phyloP scores from a whole-genome alignment of 1,140 invertebrate species.

The Papilio glaucus region DNA sequence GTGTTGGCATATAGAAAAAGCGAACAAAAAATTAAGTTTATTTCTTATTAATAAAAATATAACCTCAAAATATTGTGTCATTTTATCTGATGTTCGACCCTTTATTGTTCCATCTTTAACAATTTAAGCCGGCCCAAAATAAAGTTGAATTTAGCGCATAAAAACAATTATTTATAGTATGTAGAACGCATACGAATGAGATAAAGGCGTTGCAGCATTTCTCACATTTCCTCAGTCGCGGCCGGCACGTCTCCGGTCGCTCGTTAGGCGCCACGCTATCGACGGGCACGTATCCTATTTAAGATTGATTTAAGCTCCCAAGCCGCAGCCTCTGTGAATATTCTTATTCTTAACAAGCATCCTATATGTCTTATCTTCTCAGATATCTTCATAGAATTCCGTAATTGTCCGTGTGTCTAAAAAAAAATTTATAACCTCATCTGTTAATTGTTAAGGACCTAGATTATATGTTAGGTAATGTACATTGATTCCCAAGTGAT shows the following conservation, averaged over 20 bases:
- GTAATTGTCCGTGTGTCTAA: neutral
- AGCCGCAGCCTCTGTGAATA: neutral
- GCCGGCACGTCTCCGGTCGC: conserved; percentile 4
- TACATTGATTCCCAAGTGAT: too few relatives aligned
- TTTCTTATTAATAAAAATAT: too few relatives aligned
- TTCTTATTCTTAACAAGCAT: neutral
- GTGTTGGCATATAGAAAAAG: too few relatives aligned
- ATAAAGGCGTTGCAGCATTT: neutral
- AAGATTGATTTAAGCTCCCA: conserved; percentile 19
- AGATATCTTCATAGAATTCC: neutral
- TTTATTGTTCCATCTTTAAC: too few relatives aligned
- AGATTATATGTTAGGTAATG: too few relatives aligned
- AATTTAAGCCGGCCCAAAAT: too few relatives aligned
- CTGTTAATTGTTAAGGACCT: too few relatives aligned
- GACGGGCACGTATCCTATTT: conserved; percentile 16
- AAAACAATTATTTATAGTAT: too few relatives aligned
- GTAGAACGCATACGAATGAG: neutral
- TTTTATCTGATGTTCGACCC: too few relatives aligned
- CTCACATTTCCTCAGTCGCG: neutral
- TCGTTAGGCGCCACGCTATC: conserved; percentile 8
- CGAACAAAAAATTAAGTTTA: too few relatives aligned
- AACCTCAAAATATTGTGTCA: too few relatives aligned
- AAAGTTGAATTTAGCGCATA: neutral
- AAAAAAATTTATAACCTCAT: too few relatives aligned
- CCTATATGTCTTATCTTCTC: neutral